These are phyloP conservation scores for Phocoena sinus DNA, from an alignment of 2,113 vertebrate genomes.

Conservation along the genomic window DNA sequence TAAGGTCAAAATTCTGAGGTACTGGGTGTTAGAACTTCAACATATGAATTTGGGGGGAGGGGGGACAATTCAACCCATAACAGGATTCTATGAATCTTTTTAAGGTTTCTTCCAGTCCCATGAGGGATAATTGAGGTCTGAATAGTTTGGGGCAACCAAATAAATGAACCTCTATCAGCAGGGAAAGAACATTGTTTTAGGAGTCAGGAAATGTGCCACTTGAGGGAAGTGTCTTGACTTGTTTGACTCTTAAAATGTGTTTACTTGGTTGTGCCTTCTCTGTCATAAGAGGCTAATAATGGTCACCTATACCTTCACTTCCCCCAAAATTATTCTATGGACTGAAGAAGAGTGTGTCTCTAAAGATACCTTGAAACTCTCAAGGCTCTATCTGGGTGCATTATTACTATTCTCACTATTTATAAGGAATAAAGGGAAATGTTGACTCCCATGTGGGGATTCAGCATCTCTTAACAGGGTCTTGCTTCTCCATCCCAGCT, in stretches of 20 bases:
- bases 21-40: not conserved
- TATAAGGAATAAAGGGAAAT: not conserved
- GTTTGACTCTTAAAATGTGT: not conserved
- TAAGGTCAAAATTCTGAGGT: not conserved
- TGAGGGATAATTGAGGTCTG: not conserved
- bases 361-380: not conserved
- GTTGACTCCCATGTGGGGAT: not conserved
- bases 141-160: not conserved
- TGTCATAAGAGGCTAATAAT: not conserved
- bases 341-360: not conserved
- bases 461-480: not conserved
- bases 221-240: not conserved
- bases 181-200: not conserved
- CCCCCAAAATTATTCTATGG: not conserved
- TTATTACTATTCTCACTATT: not conserved
- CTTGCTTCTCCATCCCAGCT: slow-evolving; percentile 38
- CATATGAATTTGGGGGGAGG: not conserved
- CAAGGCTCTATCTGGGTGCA: not conserved
- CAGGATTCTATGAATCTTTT: not conserved
- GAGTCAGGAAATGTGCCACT: not conserved
- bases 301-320: not conserved
- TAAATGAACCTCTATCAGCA: not conserved
- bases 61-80: not conserved
- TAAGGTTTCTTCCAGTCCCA: not conserved
- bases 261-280: not conserved